Conservation (phyloP, 2,888 invertebrate genomes). For the Coenonympha glycerion region DNA sequence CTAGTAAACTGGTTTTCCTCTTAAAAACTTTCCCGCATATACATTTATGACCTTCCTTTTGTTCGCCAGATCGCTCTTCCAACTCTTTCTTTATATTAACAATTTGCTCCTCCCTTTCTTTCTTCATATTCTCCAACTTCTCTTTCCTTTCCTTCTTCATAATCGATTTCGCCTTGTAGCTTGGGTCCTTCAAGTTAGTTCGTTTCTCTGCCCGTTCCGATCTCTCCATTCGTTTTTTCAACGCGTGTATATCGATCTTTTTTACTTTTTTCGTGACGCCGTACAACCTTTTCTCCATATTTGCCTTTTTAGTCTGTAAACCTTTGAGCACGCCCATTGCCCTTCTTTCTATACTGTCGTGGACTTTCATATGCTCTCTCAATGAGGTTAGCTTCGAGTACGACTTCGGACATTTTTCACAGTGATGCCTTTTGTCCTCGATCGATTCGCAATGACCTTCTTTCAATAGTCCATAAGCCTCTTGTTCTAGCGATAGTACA, state of each 20-base stretch:
- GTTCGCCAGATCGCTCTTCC: constrained; percentile 19
- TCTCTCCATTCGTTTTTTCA: constrained; percentile 22
- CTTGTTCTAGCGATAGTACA: constrained; percentile 57
- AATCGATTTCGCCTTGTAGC: constrained; percentile 14
- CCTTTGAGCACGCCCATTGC: constrained; percentile 47
- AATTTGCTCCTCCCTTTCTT: constrained; percentile 16
- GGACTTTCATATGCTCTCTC: constrained; percentile 49
- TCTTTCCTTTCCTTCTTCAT: constrained; percentile 22
- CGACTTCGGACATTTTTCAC: constrained; percentile 48
- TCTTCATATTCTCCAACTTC: constrained; percentile 15
- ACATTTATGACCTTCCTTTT: constrained; percentile 57
- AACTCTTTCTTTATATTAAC: constrained; percentile 17
- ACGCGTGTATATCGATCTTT: constrained; percentile 12
- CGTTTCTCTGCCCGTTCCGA: constrained; percentile 37
- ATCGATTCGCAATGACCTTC: constrained; percentile 32
- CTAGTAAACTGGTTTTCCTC: constrained; percentile 59
- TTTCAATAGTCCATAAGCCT: constrained; percentile 56
- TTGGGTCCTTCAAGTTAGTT: constrained; percentile 34
- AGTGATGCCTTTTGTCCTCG: constrained; percentile 10
- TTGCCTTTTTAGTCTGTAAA: constrained; percentile 41
- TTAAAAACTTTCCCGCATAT: constrained; percentile 57
- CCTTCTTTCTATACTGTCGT: constrained; percentile 51
- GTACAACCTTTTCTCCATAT: constrained; percentile 37
- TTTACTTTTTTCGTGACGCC: constrained; percentile 26
- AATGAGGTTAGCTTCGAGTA: constrained; percentile 35